Evolutionary conservation across 2,888 invertebrate genomes (phyloP).

Genomic region (Mythimna lalbum): DNA sequence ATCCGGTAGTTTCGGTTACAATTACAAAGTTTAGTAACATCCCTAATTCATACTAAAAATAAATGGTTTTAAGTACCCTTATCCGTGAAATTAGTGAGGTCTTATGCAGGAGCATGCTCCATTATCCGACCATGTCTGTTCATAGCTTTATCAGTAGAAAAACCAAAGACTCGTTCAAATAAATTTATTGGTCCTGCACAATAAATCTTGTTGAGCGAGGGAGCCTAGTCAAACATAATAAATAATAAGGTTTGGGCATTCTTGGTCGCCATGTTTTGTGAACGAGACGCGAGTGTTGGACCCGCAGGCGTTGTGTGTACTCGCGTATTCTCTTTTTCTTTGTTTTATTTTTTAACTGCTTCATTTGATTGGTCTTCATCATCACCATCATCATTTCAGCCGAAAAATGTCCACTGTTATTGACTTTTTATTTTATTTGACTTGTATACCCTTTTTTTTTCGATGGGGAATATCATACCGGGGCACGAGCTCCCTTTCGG

Average conservation of each 20-base stretch:
- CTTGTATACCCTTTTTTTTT: too few species aligned
- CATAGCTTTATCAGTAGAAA: constrained; percentile 46
- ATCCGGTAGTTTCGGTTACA: too few species aligned
- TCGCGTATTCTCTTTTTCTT: not conserved
- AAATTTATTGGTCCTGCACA: constrained; percentile 49
- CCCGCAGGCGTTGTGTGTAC: not conserved
- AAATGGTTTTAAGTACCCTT: constrained; percentile 24
- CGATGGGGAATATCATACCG: too few species aligned
- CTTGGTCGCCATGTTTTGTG: constrained; percentile 20
- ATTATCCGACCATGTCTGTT: constrained; percentile 19
- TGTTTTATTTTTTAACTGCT: too few species aligned
- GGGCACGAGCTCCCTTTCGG: too few species aligned
- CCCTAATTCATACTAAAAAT: not conserved
- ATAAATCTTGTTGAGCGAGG: constrained; percentile 50
- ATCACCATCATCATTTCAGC: too few species aligned
- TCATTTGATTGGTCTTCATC: too few species aligned
- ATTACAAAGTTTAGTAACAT: too few species aligned
- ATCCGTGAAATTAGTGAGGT: constrained; percentile 33
- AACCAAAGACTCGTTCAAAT: constrained; percentile 51
- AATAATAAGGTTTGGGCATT: constrained; percentile 37
- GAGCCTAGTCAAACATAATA: constrained; percentile 49
- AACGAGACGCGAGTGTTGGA: not conserved
- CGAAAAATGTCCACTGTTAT: too few species aligned
- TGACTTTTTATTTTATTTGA: too few species aligned
- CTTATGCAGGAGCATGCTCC: constrained; percentile 56